Percentiles rank a stretch among this genome's conserved stretches.
Evolutionary conservation across 2,797 vertebrate species (phyloP).

Genomic region (Astyanax mexicanus): DNA sequence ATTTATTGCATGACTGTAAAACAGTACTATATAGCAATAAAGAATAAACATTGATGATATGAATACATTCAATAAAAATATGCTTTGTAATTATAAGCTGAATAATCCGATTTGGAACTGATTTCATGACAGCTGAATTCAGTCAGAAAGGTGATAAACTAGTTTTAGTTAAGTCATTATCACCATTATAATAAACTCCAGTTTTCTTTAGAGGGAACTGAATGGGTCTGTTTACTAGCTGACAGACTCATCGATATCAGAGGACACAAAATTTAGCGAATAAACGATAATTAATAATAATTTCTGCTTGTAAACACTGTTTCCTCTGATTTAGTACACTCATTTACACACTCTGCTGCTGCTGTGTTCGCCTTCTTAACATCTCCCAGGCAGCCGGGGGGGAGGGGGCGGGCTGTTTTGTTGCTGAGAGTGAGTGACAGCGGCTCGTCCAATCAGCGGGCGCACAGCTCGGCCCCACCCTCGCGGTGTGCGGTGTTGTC

Average conservation of each 20-base stretch:
- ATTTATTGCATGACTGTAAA: too few relatives aligned
- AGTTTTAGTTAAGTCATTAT: too few relatives aligned
- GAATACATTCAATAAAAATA: too few relatives aligned
- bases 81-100: too few relatives aligned
- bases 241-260: background rate
- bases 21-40: too few relatives aligned
- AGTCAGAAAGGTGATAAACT: too few relatives aligned
- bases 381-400: background rate
- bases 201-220: background rate
- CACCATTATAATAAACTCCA: background rate
- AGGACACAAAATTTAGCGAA: background rate
- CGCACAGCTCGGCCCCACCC: background rate
- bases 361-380: too few relatives aligned
- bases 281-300: too few relatives aligned
- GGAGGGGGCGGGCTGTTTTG: background rate
- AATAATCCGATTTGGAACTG: too few relatives aligned
- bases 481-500: background rate
- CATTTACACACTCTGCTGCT: too few relatives aligned
- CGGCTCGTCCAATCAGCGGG: slow-evolving; percentile 12
- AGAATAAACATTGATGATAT: too few relatives aligned
- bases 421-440: slow-evolving; percentile 14
- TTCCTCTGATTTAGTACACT: background rate
- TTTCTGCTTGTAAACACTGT: background rate
- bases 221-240: background rate
- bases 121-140: too few relatives aligned